Conservation (phyloP, 1,140 invertebrate genomes). For the Saccostrea cuccullata region DNA sequence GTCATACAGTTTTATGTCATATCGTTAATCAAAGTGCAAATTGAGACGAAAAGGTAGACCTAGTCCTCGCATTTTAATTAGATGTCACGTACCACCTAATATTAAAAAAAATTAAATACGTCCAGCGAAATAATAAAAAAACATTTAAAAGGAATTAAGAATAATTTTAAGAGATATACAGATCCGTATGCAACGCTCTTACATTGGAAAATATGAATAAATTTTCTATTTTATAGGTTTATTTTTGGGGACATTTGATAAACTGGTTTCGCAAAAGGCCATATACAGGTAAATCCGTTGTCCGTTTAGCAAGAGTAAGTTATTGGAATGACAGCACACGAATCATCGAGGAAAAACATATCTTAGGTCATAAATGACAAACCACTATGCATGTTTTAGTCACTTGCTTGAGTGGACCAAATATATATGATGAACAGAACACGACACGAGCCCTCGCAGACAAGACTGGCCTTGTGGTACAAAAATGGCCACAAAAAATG, state of each 20-base stretch:
- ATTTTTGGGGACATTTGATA: background rate
- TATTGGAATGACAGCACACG: background rate
- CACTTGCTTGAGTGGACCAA: slow-evolving; percentile 22
- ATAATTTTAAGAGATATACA: background rate
- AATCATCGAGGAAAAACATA: background rate
- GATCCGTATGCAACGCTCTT: background rate
- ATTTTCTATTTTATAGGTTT: background rate
- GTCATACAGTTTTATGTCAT: background rate
- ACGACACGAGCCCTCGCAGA: background rate
- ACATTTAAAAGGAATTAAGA: slow-evolving; percentile 27
- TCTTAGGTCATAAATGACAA: slow-evolving; percentile 16
- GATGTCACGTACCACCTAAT: slow-evolving; percentile 26
- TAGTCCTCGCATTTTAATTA: slow-evolving; percentile 23
- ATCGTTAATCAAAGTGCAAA: background rate
- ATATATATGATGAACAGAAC: slow-evolving; percentile 9
- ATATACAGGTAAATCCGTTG: background rate
- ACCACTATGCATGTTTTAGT: background rate
- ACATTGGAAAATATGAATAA: background rate
- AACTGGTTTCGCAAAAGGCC: background rate
- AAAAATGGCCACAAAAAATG: slow-evolving; percentile 21
- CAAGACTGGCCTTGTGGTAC: background rate
- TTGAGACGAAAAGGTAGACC: background rate
- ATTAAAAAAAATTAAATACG: slow-evolving; percentile 29
- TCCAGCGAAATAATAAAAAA: background rate
- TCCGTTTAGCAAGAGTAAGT: background rate